Evolutionary conservation across 1,140 invertebrate species (phyloP).

Genomic region (Eufriesea mexicana): DNA sequence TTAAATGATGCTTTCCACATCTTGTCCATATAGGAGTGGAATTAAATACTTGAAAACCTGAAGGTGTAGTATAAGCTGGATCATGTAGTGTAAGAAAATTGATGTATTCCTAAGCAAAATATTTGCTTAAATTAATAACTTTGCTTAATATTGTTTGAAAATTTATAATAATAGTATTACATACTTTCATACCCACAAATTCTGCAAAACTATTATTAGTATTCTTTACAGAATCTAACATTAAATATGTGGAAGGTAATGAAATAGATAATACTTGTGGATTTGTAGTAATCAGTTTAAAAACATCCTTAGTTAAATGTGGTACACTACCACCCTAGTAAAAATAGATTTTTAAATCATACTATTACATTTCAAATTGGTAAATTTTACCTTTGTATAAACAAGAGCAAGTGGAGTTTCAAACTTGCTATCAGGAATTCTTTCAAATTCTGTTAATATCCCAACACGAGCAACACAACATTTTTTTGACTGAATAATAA

Average conservation of each 20-base stretch:
- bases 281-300: constrained; percentile 83
- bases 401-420: constrained; percentile 83
- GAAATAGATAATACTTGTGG: constrained; percentile 84
- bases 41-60: constrained; percentile 87
- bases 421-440: constrained; percentile 77
- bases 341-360: constrained; percentile 26
- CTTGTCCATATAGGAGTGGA: constrained; percentile 88
- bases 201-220: constrained; percentile 82
- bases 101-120: constrained; percentile 82
- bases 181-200: constrained; percentile 84
- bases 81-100: constrained; percentile 87
- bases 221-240: constrained; percentile 82
- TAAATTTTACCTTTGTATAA: constrained; percentile 81
- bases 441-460: constrained; percentile 79
- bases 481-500: constrained; percentile 80
- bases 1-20: constrained; percentile 86
- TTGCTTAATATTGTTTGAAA: constrained; percentile 4
- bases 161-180: constrained; percentile 9
- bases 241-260: constrained; percentile 83
- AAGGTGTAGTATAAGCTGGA: constrained; percentile 83
- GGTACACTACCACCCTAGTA: constrained; percentile 85
- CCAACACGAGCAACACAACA: constrained; percentile 83
- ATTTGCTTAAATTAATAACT: constrained; percentile 6
- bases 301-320: constrained; percentile 86
- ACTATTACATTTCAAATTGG: background rate